Base-by-base conservation (phyloP, 1,140 invertebrate genomes). In the Penaeus indicus region DNA sequence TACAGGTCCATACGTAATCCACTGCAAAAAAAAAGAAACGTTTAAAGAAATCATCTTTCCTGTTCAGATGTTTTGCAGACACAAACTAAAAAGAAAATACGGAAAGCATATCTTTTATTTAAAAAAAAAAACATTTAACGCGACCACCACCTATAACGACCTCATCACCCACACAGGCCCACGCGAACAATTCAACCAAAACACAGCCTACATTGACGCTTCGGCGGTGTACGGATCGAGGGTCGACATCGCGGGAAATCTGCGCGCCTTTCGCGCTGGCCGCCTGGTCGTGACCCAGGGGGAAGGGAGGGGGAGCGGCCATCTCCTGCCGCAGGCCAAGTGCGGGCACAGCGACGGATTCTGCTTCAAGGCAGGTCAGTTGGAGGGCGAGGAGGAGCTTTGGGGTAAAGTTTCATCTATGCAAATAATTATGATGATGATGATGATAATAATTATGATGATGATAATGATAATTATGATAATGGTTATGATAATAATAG, bases 161-260 rank as follows among this genome's bases (percentile, higher is more conserved):
- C 21, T 47, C 18, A 5, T 89, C 22, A 60, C 4, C 11, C 95
- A 94, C 75, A 95, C 97, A 91, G 96, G 96, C 60, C 96, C 96
- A 54, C 93, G 95, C 10, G 96, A 97, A 92, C 96, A 97, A 93
- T 96, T 97, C 91, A 93, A 92, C 90, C 96, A 97, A 79, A 94
- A 97, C 22, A 98, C 98, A 0, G 95, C 97, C 11, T 99, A 95
- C 91, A 94, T 99, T 22, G 98, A 99, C 92, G 98, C 95, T 1
- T 99, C 98, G 0, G 96, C 95, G 38, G 94, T 99, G 19, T 99
- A 99, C 92, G 97, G 97, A 69, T 98, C 96, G 92, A 96, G 95
- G 63, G 94, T 95, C 16, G 94, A 95, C 69, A 95, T 96, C 77
- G 95, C 96, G 0, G 95, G 96, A 87, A 95, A 94, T 88, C 93